phyloP scores from a whole-genome alignment of 2,888 invertebrate species.

The Eretmocerus hayati region DNA sequence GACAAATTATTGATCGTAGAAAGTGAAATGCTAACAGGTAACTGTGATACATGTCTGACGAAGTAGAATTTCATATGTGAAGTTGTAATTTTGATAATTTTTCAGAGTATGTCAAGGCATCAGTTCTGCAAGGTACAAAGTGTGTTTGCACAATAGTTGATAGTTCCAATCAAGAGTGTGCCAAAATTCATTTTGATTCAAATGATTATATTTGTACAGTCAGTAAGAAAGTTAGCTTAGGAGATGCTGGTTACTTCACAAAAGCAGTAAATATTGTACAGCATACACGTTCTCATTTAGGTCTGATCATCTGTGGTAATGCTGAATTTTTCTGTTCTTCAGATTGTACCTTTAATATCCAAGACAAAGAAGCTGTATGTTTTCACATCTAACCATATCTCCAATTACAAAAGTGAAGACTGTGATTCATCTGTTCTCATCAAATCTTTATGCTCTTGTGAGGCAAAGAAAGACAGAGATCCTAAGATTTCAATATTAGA shows the following conservation, averaged over 20 bases:
- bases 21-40: constrained; percentile 35
- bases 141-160: constrained; percentile 31
- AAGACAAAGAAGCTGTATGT: constrained; percentile 29
- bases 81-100: constrained; percentile 5
- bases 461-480: constrained; percentile 24
- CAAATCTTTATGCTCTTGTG: constrained; percentile 31
- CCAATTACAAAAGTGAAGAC: constrained; percentile 31
- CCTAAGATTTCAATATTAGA: constrained; percentile 27
- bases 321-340: constrained; percentile 15
- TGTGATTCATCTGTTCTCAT: constrained; percentile 30
- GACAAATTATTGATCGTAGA: constrained; percentile 36
- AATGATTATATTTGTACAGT: constrained; percentile 32
- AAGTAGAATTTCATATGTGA: constrained; percentile 2
- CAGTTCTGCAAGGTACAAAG: constrained; percentile 26
- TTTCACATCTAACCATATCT: constrained; percentile 33
- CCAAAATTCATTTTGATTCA: constrained; percentile 31
- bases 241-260: constrained; percentile 35
- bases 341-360: constrained; percentile 34
- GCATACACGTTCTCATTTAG: background rate
- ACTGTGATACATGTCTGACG: background rate
- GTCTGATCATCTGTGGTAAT: too few relatives aligned
- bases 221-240: constrained; percentile 31
- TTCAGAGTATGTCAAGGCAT: constrained; percentile 30
- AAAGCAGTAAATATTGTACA: constrained; percentile 27
- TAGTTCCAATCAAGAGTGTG: constrained; percentile 27